Conservation (phyloP, 2,113 vertebrate species). For the Crotalus viridis region DNA sequence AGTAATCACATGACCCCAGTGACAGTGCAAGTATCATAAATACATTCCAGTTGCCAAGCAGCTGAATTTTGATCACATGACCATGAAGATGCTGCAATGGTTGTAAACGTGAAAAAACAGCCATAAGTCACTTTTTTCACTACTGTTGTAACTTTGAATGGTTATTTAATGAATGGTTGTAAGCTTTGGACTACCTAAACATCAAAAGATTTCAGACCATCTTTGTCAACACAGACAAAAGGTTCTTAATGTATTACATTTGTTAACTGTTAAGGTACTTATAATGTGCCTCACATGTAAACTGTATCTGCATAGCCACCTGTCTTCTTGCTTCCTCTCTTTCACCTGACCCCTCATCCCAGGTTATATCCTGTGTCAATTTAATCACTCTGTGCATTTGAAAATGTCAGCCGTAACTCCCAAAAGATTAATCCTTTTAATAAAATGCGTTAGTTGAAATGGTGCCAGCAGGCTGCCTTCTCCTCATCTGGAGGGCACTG, state of each 20-base stretch:
- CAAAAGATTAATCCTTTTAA: background rate
- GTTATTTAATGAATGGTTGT: background rate
- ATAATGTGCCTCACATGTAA: background rate
- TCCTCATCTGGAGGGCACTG: background rate
- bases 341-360: background rate
- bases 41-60: background rate
- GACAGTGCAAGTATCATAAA: background rate
- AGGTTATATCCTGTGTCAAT: background rate
- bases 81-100: background rate
- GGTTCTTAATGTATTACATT: background rate
- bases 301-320: background rate
- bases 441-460: background rate
- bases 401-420: background rate
- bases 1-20: background rate
- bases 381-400: background rate
- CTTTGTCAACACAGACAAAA: background rate
- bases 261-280: background rate
- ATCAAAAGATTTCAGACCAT: background rate
- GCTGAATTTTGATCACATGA: background rate
- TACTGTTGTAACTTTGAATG: background rate
- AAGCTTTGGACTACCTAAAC: background rate
- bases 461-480: background rate
- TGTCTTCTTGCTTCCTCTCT: background rate
- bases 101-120: background rate
- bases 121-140: background rate